phyloP scores from a whole-genome alignment of 2,113 vertebrate species.

The Myocastor coypus region DNA sequence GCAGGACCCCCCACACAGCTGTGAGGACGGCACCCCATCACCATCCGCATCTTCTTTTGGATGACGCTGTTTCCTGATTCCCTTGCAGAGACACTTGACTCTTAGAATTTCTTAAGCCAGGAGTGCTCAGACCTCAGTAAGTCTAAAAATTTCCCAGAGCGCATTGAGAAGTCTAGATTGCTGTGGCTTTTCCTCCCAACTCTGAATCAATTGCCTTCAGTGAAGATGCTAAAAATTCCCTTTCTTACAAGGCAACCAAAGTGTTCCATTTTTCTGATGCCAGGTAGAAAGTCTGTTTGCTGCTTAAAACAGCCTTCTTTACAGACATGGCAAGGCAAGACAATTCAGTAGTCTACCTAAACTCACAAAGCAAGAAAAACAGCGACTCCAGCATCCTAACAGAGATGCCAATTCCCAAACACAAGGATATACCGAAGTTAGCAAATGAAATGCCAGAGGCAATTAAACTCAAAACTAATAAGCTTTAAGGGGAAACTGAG shows the following conservation, averaged over 20 bases:
- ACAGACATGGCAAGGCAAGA: neutral
- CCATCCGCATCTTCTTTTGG: neutral
- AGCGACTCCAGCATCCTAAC: neutral
- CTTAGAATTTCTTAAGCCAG: neutral
- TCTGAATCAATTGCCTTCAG: neutral
- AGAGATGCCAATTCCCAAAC: neutral
- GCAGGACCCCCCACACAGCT: neutral
- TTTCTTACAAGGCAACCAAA: neutral
- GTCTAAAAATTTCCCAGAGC: neutral
- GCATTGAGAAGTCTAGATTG: neutral
- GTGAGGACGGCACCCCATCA: neutral
- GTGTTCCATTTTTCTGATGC: neutral
- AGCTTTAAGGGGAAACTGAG: neutral
- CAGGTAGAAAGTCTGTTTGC: neutral
- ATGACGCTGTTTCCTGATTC: neutral
- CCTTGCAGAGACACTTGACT: neutral
- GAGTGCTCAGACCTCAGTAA: neutral
- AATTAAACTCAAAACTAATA: neutral
- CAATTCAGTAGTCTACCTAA: constrained; percentile 30
- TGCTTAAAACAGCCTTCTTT: constrained; percentile 21
- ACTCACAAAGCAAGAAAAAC: constrained; percentile 5
- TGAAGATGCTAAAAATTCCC: neutral
- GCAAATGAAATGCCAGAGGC: neutral
- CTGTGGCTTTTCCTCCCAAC: neutral
- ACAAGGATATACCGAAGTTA: neutral